phyloP scores from a whole-genome alignment of 2,113 vertebrate species.

The Myodes glareolus region DNA sequence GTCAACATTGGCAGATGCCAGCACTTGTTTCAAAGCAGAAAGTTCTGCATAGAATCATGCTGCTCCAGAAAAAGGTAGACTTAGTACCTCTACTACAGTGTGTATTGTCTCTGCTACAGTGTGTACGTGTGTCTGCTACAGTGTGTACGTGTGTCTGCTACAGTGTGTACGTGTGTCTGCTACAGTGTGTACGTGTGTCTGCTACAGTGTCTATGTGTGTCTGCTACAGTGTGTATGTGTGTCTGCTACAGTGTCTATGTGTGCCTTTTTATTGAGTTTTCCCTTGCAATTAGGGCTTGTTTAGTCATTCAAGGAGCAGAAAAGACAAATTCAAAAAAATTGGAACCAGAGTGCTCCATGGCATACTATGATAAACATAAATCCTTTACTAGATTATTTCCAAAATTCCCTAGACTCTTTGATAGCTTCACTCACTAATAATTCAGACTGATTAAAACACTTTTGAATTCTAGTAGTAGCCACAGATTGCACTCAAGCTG shows the following conservation, averaged over 20 bases:
- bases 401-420: not conserved
- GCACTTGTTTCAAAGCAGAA: not conserved
- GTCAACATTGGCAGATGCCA: too few relatives aligned
- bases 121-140: too few relatives aligned
- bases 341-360: not conserved
- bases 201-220: too few relatives aligned
- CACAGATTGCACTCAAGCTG: not conserved
- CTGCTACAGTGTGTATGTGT: too few relatives aligned
- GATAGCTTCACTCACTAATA: not conserved
- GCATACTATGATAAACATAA: not conserved
- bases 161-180: too few relatives aligned
- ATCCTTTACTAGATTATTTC: not conserved
- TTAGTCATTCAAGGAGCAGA: not conserved
- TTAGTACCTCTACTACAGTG: not conserved
- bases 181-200: too few relatives aligned
- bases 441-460: not conserved
- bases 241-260: too few relatives aligned
- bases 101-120: too few relatives aligned
- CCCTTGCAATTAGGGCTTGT: not conserved
- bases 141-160: too few relatives aligned
- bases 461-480: conserved; percentile 17
- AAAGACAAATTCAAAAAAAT: not conserved
- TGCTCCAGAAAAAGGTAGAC: not conserved
- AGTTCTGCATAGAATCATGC: not conserved
- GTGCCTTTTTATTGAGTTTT: not conserved